These are phyloP conservation scores for Drosophila sordidapex DNA, from an alignment of 2,888 invertebrate genomes.

Conservation along the genomic window DNA sequence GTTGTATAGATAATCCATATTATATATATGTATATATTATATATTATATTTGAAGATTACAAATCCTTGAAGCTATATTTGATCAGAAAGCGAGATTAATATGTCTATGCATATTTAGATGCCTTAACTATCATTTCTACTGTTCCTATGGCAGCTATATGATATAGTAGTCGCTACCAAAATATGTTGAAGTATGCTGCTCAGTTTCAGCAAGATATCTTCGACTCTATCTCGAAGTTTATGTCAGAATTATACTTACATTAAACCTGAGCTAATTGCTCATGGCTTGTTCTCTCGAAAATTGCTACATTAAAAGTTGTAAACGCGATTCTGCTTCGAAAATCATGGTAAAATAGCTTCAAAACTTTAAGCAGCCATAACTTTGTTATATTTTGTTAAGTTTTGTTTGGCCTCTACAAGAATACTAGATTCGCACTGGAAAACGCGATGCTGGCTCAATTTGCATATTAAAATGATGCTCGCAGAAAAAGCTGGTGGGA, in stretches of 20 bases:
- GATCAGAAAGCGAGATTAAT: too few species aligned
- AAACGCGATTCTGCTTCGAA: neutral
- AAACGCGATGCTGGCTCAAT: neutral
- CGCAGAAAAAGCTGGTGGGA: neutral
- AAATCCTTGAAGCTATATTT: too few species aligned
- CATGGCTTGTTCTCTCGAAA: neutral
- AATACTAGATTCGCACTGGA: neutral
- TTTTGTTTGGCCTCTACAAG: neutral
- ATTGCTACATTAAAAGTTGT: neutral
- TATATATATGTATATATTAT: neutral
- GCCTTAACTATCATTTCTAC: too few species aligned
- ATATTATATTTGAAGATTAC: neutral
- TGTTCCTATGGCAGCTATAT: too few species aligned
- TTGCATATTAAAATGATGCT: neutral
- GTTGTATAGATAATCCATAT: neutral
- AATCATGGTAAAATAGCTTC: neutral
- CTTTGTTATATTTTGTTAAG: too few species aligned
- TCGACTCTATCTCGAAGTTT: neutral
- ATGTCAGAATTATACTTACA: neutral
- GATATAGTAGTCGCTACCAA: neutral
- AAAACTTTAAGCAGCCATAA: neutral
- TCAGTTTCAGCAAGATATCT: neutral
- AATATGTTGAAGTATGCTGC: neutral
- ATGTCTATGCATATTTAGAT: too few species aligned
- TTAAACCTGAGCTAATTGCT: neutral